Percentiles rank a stretch among this genome's conserved stretches.
These are phyloP conservation scores for Allophyes oxyacanthae DNA, from an alignment of 2,888 invertebrate genomes.

Conservation along the genomic window DNA sequence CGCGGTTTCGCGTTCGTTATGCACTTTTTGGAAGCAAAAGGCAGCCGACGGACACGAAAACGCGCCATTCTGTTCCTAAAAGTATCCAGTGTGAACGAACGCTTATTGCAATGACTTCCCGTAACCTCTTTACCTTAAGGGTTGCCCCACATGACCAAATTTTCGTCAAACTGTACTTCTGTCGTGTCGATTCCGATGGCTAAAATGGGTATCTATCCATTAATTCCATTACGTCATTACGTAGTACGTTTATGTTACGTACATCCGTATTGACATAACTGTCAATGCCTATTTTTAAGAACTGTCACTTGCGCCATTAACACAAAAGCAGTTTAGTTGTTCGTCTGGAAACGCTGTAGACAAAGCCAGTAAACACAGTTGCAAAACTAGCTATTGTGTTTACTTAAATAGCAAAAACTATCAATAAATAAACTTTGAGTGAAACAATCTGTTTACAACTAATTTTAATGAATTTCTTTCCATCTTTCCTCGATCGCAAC, in stretches of 20 bases:
- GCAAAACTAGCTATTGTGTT: conserved; percentile 21
- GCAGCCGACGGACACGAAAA: no score
- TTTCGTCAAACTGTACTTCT: no score
- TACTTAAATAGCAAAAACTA: conserved; percentile 17
- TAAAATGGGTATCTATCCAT: conserved; percentile 20
- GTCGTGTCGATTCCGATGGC: no score
- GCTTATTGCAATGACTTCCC: no score
- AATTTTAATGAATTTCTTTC: conserved; percentile 46
- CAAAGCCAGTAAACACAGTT: neutral
- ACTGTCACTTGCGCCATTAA: conserved; percentile 4
- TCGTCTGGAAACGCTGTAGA: neutral
- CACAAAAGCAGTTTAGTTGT: conserved; percentile 7
- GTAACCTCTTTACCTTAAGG: no score
- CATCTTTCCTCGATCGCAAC: conserved; percentile 29
- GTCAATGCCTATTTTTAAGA: neutral
- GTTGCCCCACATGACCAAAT: no score
- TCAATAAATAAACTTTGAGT: conserved; percentile 21
- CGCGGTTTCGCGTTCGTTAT: no score
- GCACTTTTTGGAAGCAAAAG: no score
- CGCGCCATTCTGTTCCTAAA: no score
- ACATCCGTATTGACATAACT: conserved; percentile 12
- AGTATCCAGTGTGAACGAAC: no score
- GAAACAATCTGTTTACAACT: conserved; percentile 38
- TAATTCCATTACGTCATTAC: conserved; percentile 1
- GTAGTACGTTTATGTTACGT: neutral